Percentiles rank a stretch among this genome's conserved stretches.
These are phyloP conservation scores for Larimichthys polyactis DNA, from an alignment of 2,113 vertebrate species.

Conservation along the genomic window DNA sequence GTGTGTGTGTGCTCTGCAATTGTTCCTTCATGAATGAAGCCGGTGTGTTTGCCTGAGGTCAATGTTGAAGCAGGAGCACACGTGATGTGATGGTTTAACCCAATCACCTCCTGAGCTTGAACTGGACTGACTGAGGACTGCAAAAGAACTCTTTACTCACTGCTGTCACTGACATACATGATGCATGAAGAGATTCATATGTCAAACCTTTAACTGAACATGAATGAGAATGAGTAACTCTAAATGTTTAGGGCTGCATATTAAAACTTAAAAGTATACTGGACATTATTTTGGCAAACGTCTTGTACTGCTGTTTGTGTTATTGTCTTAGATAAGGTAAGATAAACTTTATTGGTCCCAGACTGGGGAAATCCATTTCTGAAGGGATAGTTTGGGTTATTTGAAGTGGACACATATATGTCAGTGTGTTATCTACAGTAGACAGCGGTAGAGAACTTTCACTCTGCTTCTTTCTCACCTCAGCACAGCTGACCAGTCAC, in stretches of 20 bases:
- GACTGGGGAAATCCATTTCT: too few relatives aligned
- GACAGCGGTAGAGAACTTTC: too few relatives aligned
- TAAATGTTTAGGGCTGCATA: not conserved
- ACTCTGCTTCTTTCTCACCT: too few relatives aligned
- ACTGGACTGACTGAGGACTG: not conserved
- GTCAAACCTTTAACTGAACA: not conserved
- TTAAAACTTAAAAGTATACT: not conserved
- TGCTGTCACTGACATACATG: not conserved
- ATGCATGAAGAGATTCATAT: not conserved
- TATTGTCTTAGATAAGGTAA: too few relatives aligned
- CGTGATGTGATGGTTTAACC: slow-evolving; percentile 16
- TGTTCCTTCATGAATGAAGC: slow-evolving; percentile 50
- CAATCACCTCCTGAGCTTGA: not conserved
- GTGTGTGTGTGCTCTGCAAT: slow-evolving; percentile 5
- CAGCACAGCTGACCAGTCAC: too few relatives aligned
- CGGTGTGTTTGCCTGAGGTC: slow-evolving; percentile 54
- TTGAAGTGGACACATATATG: too few relatives aligned
- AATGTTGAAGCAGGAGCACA: slow-evolving; percentile 20
- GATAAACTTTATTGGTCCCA: too few relatives aligned
- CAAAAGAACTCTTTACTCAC: not conserved
- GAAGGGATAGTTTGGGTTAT: too few relatives aligned
- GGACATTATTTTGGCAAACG: too few relatives aligned
- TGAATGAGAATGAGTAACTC: not conserved
- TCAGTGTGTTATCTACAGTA: too few relatives aligned
- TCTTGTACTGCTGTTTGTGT: not conserved